Percentiles rank a stretch among this genome's conserved stretches.
Evolutionary conservation across 2,113 vertebrate genomes (phyloP).

Genomic region (Lycaon pictus): DNA sequence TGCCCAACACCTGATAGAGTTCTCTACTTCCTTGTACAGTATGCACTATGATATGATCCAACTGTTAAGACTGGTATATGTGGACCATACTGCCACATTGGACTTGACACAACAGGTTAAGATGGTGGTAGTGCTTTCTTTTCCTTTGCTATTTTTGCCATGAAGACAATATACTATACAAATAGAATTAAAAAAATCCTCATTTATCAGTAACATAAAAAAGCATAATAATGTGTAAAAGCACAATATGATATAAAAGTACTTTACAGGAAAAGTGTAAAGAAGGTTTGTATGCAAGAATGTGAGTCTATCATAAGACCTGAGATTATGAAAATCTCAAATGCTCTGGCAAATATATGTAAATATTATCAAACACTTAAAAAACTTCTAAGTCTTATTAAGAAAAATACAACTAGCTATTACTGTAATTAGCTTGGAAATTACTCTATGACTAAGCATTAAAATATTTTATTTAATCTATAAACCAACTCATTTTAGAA

Average conservation of each 20-base stretch:
- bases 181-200: slow-evolving; percentile 17
- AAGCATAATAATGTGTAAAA: neutral
- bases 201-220: slow-evolving; percentile 7
- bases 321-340: slow-evolving; percentile 2
- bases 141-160: slow-evolving; percentile 23
- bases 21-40: slow-evolving; percentile 66
- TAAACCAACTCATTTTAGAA: slow-evolving; percentile 26
- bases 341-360: neutral
- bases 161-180: neutral
- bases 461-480: neutral
- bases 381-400: slow-evolving; percentile 12
- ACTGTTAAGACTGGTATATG: slow-evolving; percentile 69
- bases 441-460: neutral
- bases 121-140: neutral
- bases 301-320: neutral
- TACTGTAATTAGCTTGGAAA: slow-evolving; percentile 34
- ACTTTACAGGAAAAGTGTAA: neutral
- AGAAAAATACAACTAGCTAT: slow-evolving; percentile 35
- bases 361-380: slow-evolving; percentile 53
- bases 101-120: slow-evolving; percentile 70
- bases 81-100: slow-evolving; percentile 44
- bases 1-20: neutral
- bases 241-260: neutral
- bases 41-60: slow-evolving; percentile 47
- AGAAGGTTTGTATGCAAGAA: neutral